A percentile compares a stretch with the other conserved stretches of the same genome.
phyloP scores from a whole-genome alignment of 2,888 invertebrate species.

The Electrophaes corylata region DNA sequence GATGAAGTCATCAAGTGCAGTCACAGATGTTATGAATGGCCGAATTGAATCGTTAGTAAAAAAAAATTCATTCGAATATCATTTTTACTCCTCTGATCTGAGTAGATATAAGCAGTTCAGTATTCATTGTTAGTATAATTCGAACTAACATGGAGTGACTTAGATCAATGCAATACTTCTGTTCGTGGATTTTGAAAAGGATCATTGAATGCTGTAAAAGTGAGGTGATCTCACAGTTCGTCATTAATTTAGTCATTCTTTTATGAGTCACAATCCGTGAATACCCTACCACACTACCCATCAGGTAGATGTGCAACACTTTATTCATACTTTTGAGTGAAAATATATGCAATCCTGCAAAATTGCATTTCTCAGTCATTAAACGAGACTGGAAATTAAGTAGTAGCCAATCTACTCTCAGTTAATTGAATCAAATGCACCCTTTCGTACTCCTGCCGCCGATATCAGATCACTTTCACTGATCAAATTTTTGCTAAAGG shows the following conservation, averaged over 20 bases:
- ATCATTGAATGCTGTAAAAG: background rate
- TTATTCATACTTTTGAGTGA: background rate
- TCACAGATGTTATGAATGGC: conserved; percentile 26
- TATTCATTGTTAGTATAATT: too few relatives aligned
- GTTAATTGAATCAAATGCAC: conserved; percentile 58
- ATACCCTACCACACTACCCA: background rate
- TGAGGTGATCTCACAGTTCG: conserved; percentile 11
- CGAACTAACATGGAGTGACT: too few relatives aligned
- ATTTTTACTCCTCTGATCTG: background rate
- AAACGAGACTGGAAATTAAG: background rate
- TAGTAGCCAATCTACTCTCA: conserved; percentile 12
- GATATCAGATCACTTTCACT: conserved; percentile 76
- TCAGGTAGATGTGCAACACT: background rate
- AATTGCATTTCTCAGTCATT: background rate
- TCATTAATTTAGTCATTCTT: conserved; percentile 10
- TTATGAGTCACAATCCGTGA: conserved; percentile 1
- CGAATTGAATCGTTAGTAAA: conserved; percentile 9
- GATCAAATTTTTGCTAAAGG: conserved; percentile 83
- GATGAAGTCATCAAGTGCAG: conserved; percentile 20
- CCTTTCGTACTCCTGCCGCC: conserved; percentile 49
- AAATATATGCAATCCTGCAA: background rate
- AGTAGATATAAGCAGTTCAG: background rate
- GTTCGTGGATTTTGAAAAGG: background rate
- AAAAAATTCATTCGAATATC: background rate
- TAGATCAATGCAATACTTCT: background rate